Conservation (phyloP, 2,888 invertebrate species). For the Lacanobia oleracea region DNA sequence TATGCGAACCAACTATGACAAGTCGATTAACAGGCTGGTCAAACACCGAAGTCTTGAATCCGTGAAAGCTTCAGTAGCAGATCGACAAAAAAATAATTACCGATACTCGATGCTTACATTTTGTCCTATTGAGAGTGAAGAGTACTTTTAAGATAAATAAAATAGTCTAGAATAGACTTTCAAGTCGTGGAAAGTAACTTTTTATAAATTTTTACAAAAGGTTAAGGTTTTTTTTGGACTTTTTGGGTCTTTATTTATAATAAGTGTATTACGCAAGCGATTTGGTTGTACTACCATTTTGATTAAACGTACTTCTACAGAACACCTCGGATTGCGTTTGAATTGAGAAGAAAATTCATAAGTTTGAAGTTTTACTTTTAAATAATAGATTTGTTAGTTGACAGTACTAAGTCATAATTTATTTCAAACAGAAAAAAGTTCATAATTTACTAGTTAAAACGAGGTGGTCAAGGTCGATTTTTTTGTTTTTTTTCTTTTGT, state of each 20-base stretch:
- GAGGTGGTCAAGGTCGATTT: constrained; percentile 29
- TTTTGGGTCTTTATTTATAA: constrained; percentile 56
- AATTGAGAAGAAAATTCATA: constrained; percentile 62
- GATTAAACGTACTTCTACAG: constrained; percentile 63
- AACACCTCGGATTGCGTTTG: constrained; percentile 70
- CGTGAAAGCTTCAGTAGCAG: too few species aligned
- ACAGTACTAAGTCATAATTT: neutral
- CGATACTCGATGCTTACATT: constrained; percentile 69
- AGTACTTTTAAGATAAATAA: constrained; percentile 54
- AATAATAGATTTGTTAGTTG: neutral
- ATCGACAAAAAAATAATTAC: too few species aligned
- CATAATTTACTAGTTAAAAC: constrained; percentile 3
- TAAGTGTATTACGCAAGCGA: constrained; percentile 70
- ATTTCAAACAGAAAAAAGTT: constrained; percentile 29
- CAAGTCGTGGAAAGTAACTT: constrained; percentile 50
- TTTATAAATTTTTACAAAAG: constrained; percentile 48
- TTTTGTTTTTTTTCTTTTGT: neutral
- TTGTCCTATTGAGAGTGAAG: constrained; percentile 59
- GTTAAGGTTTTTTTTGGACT: constrained; percentile 71
- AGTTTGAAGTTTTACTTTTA: neutral
- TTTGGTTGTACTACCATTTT: constrained; percentile 77
- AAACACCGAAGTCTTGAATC: too few species aligned
- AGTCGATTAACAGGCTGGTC: too few species aligned
- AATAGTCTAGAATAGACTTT: constrained; percentile 13
- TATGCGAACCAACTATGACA: too few species aligned